Conservation (phyloP, 2,113 vertebrate species). For the Periophthalmus modestus region DNA sequence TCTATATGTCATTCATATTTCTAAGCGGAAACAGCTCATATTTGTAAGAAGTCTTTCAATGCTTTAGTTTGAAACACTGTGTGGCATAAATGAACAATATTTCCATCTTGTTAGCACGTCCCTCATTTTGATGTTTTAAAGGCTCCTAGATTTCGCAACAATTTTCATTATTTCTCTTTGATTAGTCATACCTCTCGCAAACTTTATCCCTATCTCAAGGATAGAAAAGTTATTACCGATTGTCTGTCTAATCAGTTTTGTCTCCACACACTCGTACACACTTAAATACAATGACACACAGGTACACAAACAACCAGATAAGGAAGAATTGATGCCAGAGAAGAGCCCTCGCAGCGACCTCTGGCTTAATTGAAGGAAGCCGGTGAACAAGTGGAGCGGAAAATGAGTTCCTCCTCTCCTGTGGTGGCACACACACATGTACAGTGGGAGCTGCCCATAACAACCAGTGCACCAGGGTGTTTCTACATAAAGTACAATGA, state of each 20-base stretch:
- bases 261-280: neutral
- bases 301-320: constrained; percentile 20
- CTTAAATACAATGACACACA: constrained; percentile 9
- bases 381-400: constrained; percentile 59
- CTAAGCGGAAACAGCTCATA: neutral
- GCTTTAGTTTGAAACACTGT: neutral
- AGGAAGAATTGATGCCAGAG: constrained; percentile 58
- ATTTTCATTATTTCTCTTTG: constrained; percentile 1
- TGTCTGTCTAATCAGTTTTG: constrained; percentile 7
- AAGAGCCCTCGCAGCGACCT: constrained; percentile 51
- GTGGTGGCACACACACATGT: constrained; percentile 32
- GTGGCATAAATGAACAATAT: neutral
- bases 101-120: neutral
- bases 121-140: constrained; percentile 3
- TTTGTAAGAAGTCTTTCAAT: neutral
- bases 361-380: constrained; percentile 66
- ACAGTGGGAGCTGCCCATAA: constrained; percentile 36
- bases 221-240: constrained; percentile 14
- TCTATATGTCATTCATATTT: neutral
- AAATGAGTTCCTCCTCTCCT: constrained; percentile 61
- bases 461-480: constrained; percentile 32
- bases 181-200: neutral
- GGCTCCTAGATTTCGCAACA: neutral
- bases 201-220: constrained; percentile 8
- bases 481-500: constrained; percentile 24